A percentile compares a stretch with the other conserved stretches of the same genome.
Evolutionary conservation across 2,888 invertebrate genomes (phyloP).

Genomic region (Plebejus anna): DNA sequence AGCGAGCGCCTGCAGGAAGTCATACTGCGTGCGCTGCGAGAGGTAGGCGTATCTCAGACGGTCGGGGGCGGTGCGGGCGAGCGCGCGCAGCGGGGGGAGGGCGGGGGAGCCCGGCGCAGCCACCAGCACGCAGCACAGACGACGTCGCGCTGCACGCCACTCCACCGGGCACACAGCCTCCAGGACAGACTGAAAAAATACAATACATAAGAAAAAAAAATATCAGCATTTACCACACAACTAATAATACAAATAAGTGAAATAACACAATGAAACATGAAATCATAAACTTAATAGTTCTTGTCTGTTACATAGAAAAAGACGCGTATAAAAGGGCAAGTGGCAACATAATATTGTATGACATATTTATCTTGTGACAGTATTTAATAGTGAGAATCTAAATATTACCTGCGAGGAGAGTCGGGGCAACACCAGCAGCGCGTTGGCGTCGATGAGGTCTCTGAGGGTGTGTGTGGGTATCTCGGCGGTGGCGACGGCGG

Average conservation of each 20-base stretch:
- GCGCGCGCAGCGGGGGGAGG: slow-evolving; percentile 67
- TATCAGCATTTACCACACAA: no score
- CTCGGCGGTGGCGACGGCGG: slow-evolving; percentile 93
- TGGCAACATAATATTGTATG: no score
- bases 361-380: no score
- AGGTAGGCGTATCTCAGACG: slow-evolving; percentile 93
- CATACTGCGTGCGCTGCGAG: slow-evolving; percentile 91
- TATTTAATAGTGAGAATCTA: no score
- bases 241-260: no score
- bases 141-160: slow-evolving; percentile 86
- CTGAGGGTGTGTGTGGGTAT: slow-evolving; percentile 93
- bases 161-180: slow-evolving; percentile 94
- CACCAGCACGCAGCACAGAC: slow-evolving; percentile 88
- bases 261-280: no score
- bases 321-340: no score
- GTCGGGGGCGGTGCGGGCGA: slow-evolving; percentile 84
- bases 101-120: slow-evolving; percentile 81
- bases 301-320: no score
- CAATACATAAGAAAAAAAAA: no score
- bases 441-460: slow-evolving; percentile 93
- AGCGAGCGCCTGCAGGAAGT: slow-evolving; percentile 85
- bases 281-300: no score
- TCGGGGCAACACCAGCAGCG: slow-evolving; percentile 91
- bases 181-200: slow-evolving; percentile 65
- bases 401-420: slow-evolving; percentile 89